A percentile compares a stretch with the other conserved stretches of the same genome.
phyloP scores from a whole-genome alignment of 1,140 invertebrate genomes.

The Cydia splendana region DNA sequence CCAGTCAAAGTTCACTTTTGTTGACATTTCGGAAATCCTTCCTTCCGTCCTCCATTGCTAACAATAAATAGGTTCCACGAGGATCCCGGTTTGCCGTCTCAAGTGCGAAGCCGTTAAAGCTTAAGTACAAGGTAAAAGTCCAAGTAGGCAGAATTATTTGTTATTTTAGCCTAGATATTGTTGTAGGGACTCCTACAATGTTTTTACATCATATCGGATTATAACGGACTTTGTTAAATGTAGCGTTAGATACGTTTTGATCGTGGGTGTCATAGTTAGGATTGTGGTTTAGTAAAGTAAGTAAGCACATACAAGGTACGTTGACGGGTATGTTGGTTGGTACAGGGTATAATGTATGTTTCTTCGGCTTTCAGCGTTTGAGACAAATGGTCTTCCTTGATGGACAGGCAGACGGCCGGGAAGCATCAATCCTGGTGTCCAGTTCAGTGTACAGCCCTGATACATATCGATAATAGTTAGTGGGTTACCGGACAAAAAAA shows the following conservation, averaged over 20 bases:
- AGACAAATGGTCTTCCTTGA: constrained; percentile 13
- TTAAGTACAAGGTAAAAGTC: background rate
- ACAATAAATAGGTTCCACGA: background rate
- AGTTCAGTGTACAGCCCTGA: background rate
- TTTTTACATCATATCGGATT: too few species aligned
- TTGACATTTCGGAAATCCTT: constrained; percentile 25
- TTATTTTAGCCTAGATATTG: too few species aligned
- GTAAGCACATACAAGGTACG: too few species aligned
- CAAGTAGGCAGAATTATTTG: too few species aligned
- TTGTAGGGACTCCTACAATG: too few species aligned
- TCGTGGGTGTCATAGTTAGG: too few species aligned
- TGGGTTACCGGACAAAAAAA: too few species aligned
- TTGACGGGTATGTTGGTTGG: too few species aligned
- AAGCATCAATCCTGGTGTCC: background rate
- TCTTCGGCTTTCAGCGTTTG: background rate
- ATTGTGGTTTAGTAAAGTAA: too few species aligned
- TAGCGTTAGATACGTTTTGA: too few species aligned
- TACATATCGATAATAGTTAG: background rate
- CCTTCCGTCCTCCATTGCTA: background rate
- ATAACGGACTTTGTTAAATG: too few species aligned
- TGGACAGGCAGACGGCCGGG: background rate
- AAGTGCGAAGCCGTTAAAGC: background rate
- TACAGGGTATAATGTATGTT: background rate
- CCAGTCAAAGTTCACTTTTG: constrained; percentile 10
- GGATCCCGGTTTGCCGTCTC: background rate